Percentiles rank a stretch among this genome's conserved stretches.
These are phyloP conservation scores for Drosophila kambysellisi DNA, from an alignment of 2,888 invertebrate genomes.

Conservation along the genomic window DNA sequence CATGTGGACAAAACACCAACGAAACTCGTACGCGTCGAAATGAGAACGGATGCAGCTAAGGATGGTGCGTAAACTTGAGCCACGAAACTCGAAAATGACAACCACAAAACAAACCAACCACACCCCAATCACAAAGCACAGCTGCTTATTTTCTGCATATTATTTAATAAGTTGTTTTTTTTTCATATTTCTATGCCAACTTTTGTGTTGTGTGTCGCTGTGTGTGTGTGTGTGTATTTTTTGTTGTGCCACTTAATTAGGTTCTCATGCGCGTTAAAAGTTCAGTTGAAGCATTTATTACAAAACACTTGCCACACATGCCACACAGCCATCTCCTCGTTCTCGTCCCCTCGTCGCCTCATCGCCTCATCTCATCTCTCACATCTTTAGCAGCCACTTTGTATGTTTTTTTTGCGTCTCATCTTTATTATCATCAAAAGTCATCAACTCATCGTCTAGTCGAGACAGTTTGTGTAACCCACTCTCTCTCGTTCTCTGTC, in stretches of 20 bases:
- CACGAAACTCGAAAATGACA: neutral
- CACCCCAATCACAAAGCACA: slow-evolving; percentile 2
- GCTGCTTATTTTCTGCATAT: slow-evolving; percentile 25
- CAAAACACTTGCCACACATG: slow-evolving; percentile 54
- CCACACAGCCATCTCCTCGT: slow-evolving; percentile 47
- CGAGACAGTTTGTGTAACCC: slow-evolving; percentile 40
- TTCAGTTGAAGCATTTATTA: slow-evolving; percentile 66
- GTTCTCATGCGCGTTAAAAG: slow-evolving; percentile 83
- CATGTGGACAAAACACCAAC: slow-evolving; percentile 89
- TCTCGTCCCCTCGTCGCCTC: slow-evolving; percentile 1
- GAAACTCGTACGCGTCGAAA: slow-evolving; percentile 92
- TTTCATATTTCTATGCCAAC: slow-evolving; percentile 51
- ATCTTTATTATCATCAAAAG: slow-evolving; percentile 40
- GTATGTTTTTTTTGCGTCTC: slow-evolving; percentile 41
- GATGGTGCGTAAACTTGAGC: slow-evolving; percentile 70
- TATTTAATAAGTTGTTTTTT: slow-evolving; percentile 40
- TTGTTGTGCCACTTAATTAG: slow-evolving; percentile 65
- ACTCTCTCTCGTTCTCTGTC: slow-evolving; percentile 19
- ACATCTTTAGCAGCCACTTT: slow-evolving; percentile 29
- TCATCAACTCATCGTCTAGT: slow-evolving; percentile 44
- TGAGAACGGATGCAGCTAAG: slow-evolving; percentile 87
- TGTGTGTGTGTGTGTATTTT: slow-evolving; percentile 25
- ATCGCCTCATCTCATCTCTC: slow-evolving; percentile 16
- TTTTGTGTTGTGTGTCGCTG: slow-evolving; percentile 49
- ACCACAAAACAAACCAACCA: neutral